Percentiles rank a stretch among this genome's conserved stretches.
phyloP scores from a whole-genome alignment of 2,888 invertebrate species.

The Mantis religiosa region DNA sequence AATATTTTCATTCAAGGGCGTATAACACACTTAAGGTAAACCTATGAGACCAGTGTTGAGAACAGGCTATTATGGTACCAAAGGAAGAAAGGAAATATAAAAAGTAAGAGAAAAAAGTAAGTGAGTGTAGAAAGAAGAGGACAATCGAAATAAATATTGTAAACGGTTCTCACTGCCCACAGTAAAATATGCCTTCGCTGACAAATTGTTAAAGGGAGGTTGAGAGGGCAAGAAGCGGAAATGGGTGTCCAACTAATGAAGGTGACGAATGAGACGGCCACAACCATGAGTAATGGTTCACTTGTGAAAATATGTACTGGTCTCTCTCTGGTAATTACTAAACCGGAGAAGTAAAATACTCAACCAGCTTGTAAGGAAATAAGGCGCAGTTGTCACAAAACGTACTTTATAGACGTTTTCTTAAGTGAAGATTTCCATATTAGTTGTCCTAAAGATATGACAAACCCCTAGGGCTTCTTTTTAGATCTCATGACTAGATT shows the following conservation, averaged over 20 bases:
- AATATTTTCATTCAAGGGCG: too few species aligned
- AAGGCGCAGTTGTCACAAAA: too few species aligned
- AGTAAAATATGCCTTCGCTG: not conserved
- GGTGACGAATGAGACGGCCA: not conserved
- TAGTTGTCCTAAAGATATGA: too few species aligned
- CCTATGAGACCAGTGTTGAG: not conserved
- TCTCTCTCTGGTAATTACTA: not conserved
- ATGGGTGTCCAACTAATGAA: not conserved
- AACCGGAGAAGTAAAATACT: not conserved
- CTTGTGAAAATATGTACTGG: not conserved
- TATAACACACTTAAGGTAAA: not conserved
- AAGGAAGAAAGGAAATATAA: not conserved
- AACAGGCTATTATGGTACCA: not conserved
- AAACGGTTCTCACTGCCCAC: not conserved
- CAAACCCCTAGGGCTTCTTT: too few species aligned
- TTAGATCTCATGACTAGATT: too few species aligned
- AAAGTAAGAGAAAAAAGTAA: not conserved
- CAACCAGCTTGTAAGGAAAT: too few species aligned
- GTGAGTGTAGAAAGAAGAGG: not conserved
- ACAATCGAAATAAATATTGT: not conserved
- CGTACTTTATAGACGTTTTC: too few species aligned
- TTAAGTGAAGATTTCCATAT: too few species aligned
- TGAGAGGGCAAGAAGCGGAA: not conserved
- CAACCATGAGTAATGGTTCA: not conserved
- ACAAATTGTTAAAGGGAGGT: not conserved